A percentile compares a stretch with the other conserved stretches of the same genome.
Conservation (phyloP, 2,113 vertebrate species). For the Sceloporus tristichus region DNA sequence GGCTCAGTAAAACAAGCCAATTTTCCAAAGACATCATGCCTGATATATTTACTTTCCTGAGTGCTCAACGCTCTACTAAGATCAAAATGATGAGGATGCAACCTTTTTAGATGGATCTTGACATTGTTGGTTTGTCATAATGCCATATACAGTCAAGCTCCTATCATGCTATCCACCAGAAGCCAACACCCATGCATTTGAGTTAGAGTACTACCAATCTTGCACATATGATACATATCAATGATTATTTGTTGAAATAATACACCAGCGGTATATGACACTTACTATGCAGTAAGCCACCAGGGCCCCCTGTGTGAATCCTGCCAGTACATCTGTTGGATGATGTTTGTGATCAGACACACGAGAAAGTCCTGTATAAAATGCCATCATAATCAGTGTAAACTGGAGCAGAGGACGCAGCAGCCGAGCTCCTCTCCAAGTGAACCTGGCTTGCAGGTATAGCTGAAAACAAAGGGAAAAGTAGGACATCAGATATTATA, state of each 20-base stretch:
- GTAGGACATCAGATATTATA: fast-evolving
- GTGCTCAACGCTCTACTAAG: too few species aligned
- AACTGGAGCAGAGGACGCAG: constrained; percentile 95
- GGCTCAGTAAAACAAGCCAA: neutral
- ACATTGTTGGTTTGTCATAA: neutral
- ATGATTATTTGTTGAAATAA: neutral
- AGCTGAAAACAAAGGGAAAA: constrained; percentile 77
- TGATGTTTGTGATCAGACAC: constrained; percentile 97
- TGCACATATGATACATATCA: neutral
- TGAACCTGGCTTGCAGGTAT: constrained; percentile 96
- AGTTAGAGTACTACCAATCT: neutral
- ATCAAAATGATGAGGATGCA: neutral
- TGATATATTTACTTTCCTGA: too few species aligned
- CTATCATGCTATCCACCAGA: neutral
- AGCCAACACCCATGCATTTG: neutral
- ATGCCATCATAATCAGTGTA: constrained; percentile 97
- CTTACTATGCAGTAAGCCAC: constrained; percentile 96
- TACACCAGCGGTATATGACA: constrained; percentile 35
- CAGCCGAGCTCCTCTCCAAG: constrained; percentile 92
- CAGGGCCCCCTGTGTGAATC: constrained; percentile 92
- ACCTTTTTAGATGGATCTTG: neutral
- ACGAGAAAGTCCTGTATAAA: constrained; percentile 95
- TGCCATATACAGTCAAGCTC: neutral
- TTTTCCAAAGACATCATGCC: neutral
- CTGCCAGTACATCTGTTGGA: constrained; percentile 91